Evolutionary conservation across 2,888 invertebrate genomes (phyloP).

Genomic region (Chromoteleia sp.): DNA sequence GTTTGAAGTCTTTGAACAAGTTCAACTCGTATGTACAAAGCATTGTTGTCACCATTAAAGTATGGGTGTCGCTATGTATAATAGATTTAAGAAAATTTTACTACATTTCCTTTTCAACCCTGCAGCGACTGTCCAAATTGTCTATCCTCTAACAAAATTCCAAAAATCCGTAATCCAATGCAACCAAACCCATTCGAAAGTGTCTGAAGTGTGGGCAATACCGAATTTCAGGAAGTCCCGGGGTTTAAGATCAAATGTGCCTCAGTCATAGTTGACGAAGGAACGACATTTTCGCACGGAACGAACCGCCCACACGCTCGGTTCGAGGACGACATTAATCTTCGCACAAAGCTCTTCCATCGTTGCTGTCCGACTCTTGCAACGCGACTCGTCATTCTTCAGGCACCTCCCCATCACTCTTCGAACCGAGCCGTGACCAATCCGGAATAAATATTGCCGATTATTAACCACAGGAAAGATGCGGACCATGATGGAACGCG

Average conservation of each 20-base stretch:
- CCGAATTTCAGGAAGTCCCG: constrained; percentile 61
- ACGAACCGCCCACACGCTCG: constrained; percentile 70
- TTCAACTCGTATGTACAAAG: no score
- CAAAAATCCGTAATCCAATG: neutral
- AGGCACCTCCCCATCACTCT: constrained; percentile 79
- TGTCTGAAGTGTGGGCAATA: constrained; percentile 56
- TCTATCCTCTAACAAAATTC: no score
- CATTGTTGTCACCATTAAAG: no score
- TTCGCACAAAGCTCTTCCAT: constrained; percentile 74
- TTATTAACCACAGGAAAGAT: constrained; percentile 79
- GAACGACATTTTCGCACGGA: constrained; percentile 57
- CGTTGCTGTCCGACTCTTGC: constrained; percentile 62
- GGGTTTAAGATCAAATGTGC: constrained; percentile 69
- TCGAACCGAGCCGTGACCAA: constrained; percentile 82
- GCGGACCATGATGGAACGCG: constrained; percentile 72
- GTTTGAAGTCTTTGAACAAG: no score
- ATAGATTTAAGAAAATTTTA: no score
- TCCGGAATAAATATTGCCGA: constrained; percentile 84
- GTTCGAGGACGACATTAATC: constrained; percentile 76
- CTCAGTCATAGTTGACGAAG: constrained; percentile 67
- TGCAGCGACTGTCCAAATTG: no score
- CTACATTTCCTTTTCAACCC: no score
- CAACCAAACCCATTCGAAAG: neutral
- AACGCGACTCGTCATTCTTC: constrained; percentile 75
- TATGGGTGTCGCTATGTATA: no score